Base-by-base conservation (phyloP, 37 sponge, comb jelly and placozoan species). In the Chondrilla cf. caribensis region DNA sequence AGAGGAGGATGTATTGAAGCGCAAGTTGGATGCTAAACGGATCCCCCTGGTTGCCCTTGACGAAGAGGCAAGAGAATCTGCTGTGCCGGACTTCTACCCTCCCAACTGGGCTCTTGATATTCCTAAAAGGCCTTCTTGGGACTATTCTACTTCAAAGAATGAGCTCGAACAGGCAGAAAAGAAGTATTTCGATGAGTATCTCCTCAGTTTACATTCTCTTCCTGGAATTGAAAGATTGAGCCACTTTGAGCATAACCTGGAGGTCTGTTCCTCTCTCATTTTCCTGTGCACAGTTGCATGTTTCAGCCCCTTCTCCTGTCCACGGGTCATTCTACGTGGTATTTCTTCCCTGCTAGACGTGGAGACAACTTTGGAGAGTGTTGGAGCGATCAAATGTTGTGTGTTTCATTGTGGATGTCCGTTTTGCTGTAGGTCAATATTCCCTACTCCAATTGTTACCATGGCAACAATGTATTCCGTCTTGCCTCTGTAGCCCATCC, bases 281-380 rank as follows among this genome's bases (percentile, higher is more conserved):
- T 47, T 47, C 51, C 51, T 47, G 9, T 11, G 11, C 11, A 47
- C 51, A 47, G 51, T 14, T 47, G 51, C 51, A 47, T 47, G 51
- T n/a, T n/a, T n/a, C n/a, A n/a, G n/a, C n/a, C n/a, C n/a, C n/a
- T n/a, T 35, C 29, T 39, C 39, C 22, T 35, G 25, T 21, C 7
- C 73, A 72, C 40, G 7, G 37, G 38, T 21, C 42, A 18, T 28
- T 66, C 9, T 28, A n/a, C 68, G 11, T 14, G 9, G 9, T 66
- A 25, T 21, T 66, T 14, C 11, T 14, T 24, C 54, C 11, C 25
- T 76, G 78, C 35, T 38, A 97, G 95, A 95, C 99, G 2, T 98
- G 99, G 99, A 40, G 96, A 31, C 94, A 98, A 81, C 79, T 98
- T 58, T 98, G 99, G 99, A 84, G 99, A 36, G 97, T 96, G 29